Evolutionary conservation across 2,113 vertebrate species (phyloP).

Genomic region (Ivindomyrus marchei): DNA sequence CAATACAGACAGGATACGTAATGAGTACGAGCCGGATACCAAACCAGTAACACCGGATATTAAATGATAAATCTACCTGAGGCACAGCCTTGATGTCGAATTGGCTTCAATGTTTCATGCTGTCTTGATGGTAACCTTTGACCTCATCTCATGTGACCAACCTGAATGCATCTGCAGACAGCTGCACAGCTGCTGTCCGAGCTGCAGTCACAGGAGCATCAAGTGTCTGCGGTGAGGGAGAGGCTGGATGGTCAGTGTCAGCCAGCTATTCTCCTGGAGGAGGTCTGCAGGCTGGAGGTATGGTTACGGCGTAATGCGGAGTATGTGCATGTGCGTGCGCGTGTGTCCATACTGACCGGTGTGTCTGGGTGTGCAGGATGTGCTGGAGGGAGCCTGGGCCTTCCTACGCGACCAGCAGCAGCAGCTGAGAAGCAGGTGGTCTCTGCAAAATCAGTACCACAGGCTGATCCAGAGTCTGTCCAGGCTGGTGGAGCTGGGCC

Average conservation of each 20-base stretch:
- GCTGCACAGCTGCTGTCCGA: constrained; percentile 43
- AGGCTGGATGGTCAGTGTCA: constrained; percentile 54
- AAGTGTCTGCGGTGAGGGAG: constrained; percentile 60
- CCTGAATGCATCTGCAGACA: constrained; percentile 51
- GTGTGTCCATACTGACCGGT: neutral
- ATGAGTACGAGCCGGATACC: neutral
- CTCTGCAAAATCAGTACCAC: constrained; percentile 57
- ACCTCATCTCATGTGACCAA: neutral
- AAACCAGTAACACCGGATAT: neutral
- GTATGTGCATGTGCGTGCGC: neutral
- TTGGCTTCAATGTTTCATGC: neutral
- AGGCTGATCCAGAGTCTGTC: constrained; percentile 56
- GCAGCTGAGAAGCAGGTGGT: constrained; percentile 48
- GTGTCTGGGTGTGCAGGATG: neutral
- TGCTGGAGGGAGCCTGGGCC: constrained; percentile 29
- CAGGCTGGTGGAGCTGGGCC: constrained; percentile 60
- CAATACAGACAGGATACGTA: neutral
- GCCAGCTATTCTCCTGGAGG: constrained; percentile 55
- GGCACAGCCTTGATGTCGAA: neutral
- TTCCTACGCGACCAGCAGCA: constrained; percentile 48
- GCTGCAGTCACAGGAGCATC: constrained; percentile 60
- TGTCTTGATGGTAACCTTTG: neutral
- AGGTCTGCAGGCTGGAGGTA: constrained; percentile 73
- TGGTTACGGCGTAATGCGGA: constrained; percentile 1
- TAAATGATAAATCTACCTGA: neutral